These are phyloP conservation scores for Cristatella mucedo DNA, from an alignment of 2,888 invertebrate genomes.

Conservation along the genomic window DNA sequence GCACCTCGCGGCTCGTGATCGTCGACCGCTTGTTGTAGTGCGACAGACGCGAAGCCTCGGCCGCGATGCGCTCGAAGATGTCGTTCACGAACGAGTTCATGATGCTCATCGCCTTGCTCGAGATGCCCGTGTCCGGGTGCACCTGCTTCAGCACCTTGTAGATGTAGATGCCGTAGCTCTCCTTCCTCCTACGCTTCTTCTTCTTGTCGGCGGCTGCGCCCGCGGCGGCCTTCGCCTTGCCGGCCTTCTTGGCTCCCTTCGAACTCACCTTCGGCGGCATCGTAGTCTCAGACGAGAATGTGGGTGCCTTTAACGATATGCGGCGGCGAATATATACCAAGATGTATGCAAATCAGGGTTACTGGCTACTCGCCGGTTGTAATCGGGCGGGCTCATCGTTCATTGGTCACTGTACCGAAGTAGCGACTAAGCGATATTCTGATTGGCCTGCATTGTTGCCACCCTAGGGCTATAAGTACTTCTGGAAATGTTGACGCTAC, in stretches of 20 bases:
- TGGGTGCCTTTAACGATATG: too few species aligned
- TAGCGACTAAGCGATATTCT: too few species aligned
- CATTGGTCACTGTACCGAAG: too few species aligned
- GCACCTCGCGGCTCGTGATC: conserved; percentile 51
- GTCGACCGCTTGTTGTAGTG: conserved; percentile 39
- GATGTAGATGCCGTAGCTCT: conserved; percentile 8
- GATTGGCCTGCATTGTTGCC: too few species aligned
- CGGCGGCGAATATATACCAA: too few species aligned
- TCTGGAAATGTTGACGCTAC: too few species aligned
- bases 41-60: conserved; percentile 15
- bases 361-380: too few species aligned
- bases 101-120: conserved; percentile 16
- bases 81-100: conserved; percentile 17
- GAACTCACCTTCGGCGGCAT: conserved; percentile 12
- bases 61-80: conserved; percentile 16
- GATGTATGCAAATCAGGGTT: too few species aligned
- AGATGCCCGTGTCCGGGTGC: conserved; percentile 21
- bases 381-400: too few species aligned
- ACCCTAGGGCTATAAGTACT: too few species aligned
- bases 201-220: conserved; percentile 21
- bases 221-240: conserved; percentile 17
- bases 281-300: too few species aligned
- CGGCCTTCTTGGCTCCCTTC: conserved; percentile 3
- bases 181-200: conserved; percentile 11
- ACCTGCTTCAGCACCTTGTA: conserved; percentile 21